Percentiles rank a stretch among this genome's conserved stretches.
These are phyloP conservation scores for Pholis gunnellus DNA, from an alignment of 2,113 vertebrate species.

Conservation along the genomic window DNA sequence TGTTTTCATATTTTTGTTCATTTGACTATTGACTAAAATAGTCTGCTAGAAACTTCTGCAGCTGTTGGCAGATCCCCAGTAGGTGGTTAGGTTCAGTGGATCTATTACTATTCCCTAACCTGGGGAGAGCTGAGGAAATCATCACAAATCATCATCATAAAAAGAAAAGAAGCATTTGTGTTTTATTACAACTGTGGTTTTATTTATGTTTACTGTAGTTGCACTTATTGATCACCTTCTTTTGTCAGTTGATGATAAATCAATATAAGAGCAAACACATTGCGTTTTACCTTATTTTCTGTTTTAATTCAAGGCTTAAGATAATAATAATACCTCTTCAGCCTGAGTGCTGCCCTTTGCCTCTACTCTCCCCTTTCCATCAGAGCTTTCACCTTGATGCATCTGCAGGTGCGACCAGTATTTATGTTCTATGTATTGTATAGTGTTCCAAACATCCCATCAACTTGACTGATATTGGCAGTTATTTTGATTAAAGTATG, in stretches of 20 bases:
- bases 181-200: no score
- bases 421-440: conserved; percentile 33
- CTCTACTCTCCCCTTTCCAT: background rate
- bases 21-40: background rate
- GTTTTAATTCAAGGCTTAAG: background rate
- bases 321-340: background rate
- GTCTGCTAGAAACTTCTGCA: background rate
- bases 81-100: background rate
- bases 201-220: background rate
- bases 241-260: background rate
- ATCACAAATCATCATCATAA: background rate
- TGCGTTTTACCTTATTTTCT: background rate
- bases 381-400: conserved; percentile 36
- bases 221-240: background rate
- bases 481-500: conserved; percentile 63
- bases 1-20: background rate
- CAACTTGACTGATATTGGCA: conserved; percentile 44
- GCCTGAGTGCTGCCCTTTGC: background rate
- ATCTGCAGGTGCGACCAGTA: conserved; percentile 16
- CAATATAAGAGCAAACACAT: background rate
- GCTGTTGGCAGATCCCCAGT: background rate
- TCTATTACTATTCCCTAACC: background rate
- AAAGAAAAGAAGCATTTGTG: no score
- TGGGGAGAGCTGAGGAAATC: background rate
- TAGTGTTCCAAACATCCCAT: conserved; percentile 57